These are phyloP conservation scores for Ormyrus pomaceus DNA, from an alignment of 2,888 invertebrate genomes.

Conservation along the genomic window DNA sequence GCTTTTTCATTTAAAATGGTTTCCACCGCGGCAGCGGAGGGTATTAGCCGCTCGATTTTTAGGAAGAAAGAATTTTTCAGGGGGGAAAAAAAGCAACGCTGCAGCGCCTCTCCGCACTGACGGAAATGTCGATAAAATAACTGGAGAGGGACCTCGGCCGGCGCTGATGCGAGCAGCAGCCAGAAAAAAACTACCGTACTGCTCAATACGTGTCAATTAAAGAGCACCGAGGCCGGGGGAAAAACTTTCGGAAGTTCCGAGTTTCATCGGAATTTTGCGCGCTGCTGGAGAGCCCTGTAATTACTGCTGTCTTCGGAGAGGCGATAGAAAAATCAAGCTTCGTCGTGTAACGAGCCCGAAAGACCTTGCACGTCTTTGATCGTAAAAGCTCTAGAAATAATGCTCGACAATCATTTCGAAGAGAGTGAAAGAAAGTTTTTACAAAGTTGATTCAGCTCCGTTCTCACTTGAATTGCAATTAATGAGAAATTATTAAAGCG, in stretches of 20 bases:
- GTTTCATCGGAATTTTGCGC: background rate
- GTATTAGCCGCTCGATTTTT: too few relatives aligned
- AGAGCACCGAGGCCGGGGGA: background rate
- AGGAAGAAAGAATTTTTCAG: background rate
- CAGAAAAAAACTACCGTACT: background rate
- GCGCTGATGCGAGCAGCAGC: background rate
- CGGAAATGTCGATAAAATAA: conserved; percentile 46
- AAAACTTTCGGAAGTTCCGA: conserved; percentile 19
- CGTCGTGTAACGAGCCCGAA: too few relatives aligned
- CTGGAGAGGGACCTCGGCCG: background rate
- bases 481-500: conserved; percentile 31
- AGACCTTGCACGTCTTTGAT: too few relatives aligned
- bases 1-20: background rate
- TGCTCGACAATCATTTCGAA: background rate
- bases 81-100: background rate
- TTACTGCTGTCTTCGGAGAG: too few relatives aligned
- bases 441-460: background rate
- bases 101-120: conserved; percentile 7
- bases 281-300: too few relatives aligned
- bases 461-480: conserved; percentile 20
- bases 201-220: conserved; percentile 51
- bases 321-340: too few relatives aligned
- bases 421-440: background rate
- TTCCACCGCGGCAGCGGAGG: too few relatives aligned
- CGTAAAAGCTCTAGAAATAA: background rate